phyloP scores from a whole-genome alignment of 2,113 vertebrate genomes.

The Enhydra lutris region DNA sequence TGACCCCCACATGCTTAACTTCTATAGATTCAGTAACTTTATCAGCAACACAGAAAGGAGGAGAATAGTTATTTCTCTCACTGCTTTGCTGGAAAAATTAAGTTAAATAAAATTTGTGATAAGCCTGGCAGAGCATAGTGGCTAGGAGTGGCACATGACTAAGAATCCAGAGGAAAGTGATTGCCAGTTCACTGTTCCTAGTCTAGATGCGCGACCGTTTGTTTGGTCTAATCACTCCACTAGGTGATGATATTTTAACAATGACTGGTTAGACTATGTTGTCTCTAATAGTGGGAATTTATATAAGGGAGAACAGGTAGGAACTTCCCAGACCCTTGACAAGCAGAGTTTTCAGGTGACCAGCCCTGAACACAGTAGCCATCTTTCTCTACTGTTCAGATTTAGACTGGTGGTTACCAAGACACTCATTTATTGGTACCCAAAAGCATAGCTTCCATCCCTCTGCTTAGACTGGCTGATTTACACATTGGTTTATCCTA shows the following conservation, averaged over 20 bases:
- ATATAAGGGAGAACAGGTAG: not conserved
- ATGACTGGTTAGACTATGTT: not conserved
- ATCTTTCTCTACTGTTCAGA: not conserved
- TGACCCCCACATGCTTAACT: not conserved
- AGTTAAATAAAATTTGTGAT: not conserved
- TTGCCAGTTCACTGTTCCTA: not conserved
- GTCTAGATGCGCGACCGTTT: too few relatives aligned
- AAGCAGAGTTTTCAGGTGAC: not conserved
- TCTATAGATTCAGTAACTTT: not conserved
- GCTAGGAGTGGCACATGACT: not conserved
- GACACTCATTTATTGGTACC: not conserved
- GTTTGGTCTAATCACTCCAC: not conserved
- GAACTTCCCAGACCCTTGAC: not conserved
- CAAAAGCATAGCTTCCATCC: not conserved
- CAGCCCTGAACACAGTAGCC: not conserved
- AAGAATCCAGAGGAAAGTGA: not conserved
- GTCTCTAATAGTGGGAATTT: not conserved
- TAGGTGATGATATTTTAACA: not conserved
- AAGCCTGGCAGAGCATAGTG: not conserved
- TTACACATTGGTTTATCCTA: constrained; percentile 59
- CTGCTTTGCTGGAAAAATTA: not conserved
- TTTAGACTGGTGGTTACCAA: not conserved
- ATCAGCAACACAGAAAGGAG: not conserved
- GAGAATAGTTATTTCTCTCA: not conserved
- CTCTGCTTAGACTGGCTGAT: not conserved